Evolutionary conservation across 1,140 invertebrate species (phyloP).

Genomic region (Diploscapter pachys): DNA sequence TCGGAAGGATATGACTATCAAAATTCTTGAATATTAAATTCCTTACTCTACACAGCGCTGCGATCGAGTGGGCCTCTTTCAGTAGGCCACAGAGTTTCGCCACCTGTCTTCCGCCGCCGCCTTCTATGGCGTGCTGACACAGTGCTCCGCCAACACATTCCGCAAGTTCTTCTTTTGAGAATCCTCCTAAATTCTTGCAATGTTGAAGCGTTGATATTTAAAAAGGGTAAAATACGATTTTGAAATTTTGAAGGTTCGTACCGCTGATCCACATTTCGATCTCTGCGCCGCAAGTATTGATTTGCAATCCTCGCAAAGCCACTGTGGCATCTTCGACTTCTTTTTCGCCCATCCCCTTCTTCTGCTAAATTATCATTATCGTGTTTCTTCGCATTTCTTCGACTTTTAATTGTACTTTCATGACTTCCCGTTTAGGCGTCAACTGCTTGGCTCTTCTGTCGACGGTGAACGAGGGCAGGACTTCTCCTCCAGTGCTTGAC

Average conservation of each 20-base stretch:
- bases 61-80: slow-evolving; percentile 19
- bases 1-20: not conserved
- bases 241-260: not conserved
- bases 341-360: slow-evolving; percentile 25
- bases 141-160: slow-evolving; percentile 31
- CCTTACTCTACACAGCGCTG: slow-evolving; percentile 14
- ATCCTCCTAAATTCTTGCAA: slow-evolving; percentile 21
- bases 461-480: slow-evolving; percentile 19
- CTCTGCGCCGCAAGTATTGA: slow-evolving; percentile 3
- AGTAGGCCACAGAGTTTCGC: slow-evolving; percentile 20
- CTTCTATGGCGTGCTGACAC: slow-evolving; percentile 29
- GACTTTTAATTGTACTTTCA: slow-evolving; percentile 19
- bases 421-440: slow-evolving; percentile 13
- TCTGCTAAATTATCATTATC: not conserved
- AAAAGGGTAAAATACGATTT: not conserved
- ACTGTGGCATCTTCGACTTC: slow-evolving; percentile 16
- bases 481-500: slow-evolving; percentile 21
- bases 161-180: slow-evolving; percentile 29
- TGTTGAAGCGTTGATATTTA: not conserved
- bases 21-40: not conserved
- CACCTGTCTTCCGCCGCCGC: slow-evolving; percentile 24
- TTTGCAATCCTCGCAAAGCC: not conserved
- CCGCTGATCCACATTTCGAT: slow-evolving; percentile 10
- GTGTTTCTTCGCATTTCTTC: not conserved
- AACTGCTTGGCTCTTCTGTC: slow-evolving; percentile 23